phyloP scores from a whole-genome alignment of 2,797 vertebrate species.

The Chloroceryle amazona region DNA sequence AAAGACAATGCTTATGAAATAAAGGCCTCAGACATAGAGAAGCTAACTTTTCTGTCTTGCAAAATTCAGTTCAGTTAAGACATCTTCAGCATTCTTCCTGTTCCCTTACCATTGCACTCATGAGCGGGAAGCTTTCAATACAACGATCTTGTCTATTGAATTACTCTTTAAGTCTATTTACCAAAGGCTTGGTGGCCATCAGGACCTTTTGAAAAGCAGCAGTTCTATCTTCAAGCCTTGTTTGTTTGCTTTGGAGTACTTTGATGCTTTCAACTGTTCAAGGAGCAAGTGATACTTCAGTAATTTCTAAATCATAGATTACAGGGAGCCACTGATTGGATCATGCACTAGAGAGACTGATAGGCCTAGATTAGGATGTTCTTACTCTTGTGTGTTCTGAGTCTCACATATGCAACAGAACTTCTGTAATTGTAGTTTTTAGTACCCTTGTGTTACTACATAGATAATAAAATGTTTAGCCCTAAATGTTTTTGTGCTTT shows the following conservation, averaged over 20 bases:
- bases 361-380: background rate
- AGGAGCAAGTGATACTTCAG: background rate
- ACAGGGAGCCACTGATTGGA: background rate
- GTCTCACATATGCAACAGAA: background rate
- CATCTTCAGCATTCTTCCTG: background rate
- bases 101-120: background rate
- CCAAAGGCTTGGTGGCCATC: background rate
- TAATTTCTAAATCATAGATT: background rate
- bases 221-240: background rate
- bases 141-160: background rate
- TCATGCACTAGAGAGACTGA: background rate
- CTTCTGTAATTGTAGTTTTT: background rate
- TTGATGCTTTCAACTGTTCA: background rate
- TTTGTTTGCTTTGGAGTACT: background rate
- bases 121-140: background rate
- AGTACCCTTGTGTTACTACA: background rate
- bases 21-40: background rate
- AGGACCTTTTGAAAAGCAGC: background rate
- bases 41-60: background rate
- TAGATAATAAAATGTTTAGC: background rate
- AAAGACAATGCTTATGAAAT: constrained; percentile 12
- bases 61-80: background rate
- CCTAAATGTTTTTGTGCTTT: background rate
- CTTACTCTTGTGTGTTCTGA: background rate
- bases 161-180: background rate